Conservation (phyloP, 2,888 invertebrate species). For the Sinhomidia bicolor region DNA sequence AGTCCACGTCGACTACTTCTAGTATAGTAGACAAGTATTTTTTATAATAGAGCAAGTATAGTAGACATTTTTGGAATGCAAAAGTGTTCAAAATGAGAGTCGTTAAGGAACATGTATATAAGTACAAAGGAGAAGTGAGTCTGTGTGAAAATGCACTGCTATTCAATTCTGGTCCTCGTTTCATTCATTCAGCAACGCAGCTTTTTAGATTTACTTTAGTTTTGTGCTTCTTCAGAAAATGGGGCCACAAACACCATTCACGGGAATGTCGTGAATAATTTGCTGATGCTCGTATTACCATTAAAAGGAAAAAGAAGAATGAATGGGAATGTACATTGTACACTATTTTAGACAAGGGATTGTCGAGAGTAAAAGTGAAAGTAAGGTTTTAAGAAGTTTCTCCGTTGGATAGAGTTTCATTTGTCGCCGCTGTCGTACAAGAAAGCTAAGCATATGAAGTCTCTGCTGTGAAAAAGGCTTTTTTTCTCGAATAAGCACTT, state of each 20-base stretch:
- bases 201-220: background rate
- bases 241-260: slow-evolving; percentile 46
- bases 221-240: slow-evolving; percentile 5
- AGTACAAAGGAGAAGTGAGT: slow-evolving; percentile 1
- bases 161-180: background rate
- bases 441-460: background rate
- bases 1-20: background rate
- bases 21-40: too few species aligned
- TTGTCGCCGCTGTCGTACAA: background rate
- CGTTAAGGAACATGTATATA: slow-evolving; percentile 24
- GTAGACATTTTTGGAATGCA: slow-evolving; percentile 32
- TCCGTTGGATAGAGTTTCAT: slow-evolving; percentile 8
- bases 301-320: slow-evolving; percentile 8
- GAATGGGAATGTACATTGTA: background rate
- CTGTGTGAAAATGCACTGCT: background rate
- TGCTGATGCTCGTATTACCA: slow-evolving; percentile 47
- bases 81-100: slow-evolving; percentile 42
- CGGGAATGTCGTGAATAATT: slow-evolving; percentile 65
- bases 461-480: background rate
- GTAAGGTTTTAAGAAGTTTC: background rate
- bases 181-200: background rate
- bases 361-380: background rate
- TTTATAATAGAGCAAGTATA: too few species aligned
- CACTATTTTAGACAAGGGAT: background rate
- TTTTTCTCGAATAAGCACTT: slow-evolving; percentile 47